These are phyloP conservation scores for Zaprionus ghesquierei DNA, from an alignment of 1,140 invertebrate genomes.

Conservation along the genomic window DNA sequence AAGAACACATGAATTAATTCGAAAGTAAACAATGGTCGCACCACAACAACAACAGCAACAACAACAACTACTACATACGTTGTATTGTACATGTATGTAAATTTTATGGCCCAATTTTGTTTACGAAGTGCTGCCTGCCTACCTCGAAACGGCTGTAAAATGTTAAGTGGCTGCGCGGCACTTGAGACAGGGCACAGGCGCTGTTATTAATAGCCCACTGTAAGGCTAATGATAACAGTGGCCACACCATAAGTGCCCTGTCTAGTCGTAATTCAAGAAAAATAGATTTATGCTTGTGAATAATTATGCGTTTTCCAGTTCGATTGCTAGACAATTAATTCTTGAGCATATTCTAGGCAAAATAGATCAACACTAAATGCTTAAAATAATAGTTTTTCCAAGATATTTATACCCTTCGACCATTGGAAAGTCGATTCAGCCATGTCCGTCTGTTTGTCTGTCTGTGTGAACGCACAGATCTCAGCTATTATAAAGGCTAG, in stretches of 20 bases:
- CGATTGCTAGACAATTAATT: not conserved
- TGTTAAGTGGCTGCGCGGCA: conserved; percentile 41
- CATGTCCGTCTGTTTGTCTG: too few species aligned
- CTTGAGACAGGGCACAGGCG: conserved; percentile 29
- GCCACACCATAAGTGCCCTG: not conserved
- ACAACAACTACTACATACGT: too few species aligned
- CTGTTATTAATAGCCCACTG: conserved; percentile 25
- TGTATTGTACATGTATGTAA: conserved; percentile 53
- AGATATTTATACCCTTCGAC: too few species aligned
- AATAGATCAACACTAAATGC: not conserved
- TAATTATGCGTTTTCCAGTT: not conserved
- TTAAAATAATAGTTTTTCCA: too few species aligned
- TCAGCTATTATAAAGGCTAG: too few species aligned
- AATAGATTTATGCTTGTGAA: not conserved
- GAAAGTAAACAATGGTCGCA: conserved; percentile 40
- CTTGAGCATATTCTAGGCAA: not conserved
- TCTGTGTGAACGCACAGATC: too few species aligned
- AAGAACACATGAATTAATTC: conserved; percentile 27
- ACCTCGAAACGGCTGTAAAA: conserved; percentile 60
- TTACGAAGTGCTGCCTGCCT: conserved; percentile 37
- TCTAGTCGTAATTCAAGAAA: not conserved
- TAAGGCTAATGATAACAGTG: conserved; percentile 22
- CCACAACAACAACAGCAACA: conserved; percentile 2
- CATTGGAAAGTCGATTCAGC: too few species aligned
- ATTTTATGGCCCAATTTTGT: conserved; percentile 55